These are phyloP conservation scores for Saguinus imperator DNA, from an alignment of 2,113 vertebrate species.

Conservation along the genomic window DNA sequence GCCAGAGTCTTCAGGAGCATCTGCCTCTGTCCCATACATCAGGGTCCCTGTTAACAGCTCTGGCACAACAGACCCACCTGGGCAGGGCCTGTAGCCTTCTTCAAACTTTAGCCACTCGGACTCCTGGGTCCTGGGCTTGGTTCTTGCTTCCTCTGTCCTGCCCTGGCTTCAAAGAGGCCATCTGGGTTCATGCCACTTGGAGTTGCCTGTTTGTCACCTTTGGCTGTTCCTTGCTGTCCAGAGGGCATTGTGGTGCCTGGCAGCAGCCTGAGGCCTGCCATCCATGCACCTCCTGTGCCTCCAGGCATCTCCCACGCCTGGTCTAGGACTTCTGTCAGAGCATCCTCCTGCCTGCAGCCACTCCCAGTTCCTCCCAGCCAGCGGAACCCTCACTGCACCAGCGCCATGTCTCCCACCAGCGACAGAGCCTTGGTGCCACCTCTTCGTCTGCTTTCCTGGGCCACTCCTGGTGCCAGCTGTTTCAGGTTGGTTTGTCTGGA, in stretches of 20 bases:
- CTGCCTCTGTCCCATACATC: neutral
- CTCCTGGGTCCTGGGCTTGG: neutral
- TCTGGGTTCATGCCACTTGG: neutral
- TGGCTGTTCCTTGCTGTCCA: neutral
- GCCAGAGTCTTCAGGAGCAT: neutral
- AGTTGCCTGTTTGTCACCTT: neutral
- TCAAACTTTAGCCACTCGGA: neutral
- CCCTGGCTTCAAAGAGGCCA: neutral
- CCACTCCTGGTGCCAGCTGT: fast-evolving
- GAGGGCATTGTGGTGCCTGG: neutral
- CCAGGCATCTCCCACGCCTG: neutral
- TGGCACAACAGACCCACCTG: fast-evolving
- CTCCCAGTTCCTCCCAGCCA: neutral
- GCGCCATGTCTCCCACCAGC: fast-evolving
- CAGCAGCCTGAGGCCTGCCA: neutral
- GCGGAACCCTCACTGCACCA: fast-evolving
- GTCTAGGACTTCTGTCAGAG: fast-evolving
- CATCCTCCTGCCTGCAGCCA: fast-evolving
- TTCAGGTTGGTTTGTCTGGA: neutral
- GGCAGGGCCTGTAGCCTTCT: neutral
- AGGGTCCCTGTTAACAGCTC: neutral
- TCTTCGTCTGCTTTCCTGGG: neutral
- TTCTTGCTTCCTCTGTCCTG: fast-evolving
- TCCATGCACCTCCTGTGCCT: neutral
- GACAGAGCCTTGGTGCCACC: too few relatives aligned